phyloP scores from a whole-genome alignment of 2,797 vertebrate genomes.

The Centropyge bicolor region DNA sequence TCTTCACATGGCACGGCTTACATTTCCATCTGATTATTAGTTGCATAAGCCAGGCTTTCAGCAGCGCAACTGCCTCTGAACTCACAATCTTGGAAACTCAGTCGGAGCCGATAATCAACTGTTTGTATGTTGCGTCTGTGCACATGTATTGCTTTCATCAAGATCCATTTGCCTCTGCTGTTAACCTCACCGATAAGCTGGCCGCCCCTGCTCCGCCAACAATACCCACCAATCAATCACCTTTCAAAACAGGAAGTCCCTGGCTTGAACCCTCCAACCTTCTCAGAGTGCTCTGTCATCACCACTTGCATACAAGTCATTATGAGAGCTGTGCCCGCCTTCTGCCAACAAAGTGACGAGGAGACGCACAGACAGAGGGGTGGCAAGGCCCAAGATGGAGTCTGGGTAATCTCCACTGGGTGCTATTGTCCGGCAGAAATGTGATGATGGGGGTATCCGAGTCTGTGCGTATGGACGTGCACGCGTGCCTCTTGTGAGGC shows the following conservation, averaged over 20 bases:
- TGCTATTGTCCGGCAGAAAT: constrained; percentile 65
- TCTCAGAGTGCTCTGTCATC: constrained; percentile 59
- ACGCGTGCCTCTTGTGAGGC: constrained; percentile 11
- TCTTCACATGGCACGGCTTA: constrained; percentile 47
- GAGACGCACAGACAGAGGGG: constrained; percentile 28
- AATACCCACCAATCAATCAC: constrained; percentile 70
- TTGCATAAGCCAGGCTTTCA: constrained; percentile 17
- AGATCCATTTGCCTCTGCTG: constrained; percentile 48
- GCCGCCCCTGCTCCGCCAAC: constrained; percentile 43
- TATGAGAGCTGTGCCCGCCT: constrained; percentile 58
- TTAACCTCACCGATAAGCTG: constrained; percentile 51
- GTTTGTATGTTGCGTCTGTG: background rate
- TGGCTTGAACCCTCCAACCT: constrained; percentile 38
- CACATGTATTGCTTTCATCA: constrained; percentile 49
- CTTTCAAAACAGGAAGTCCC: constrained; percentile 74
- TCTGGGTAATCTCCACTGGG: constrained; percentile 66
- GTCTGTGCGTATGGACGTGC: background rate
- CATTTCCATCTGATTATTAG: constrained; percentile 48
- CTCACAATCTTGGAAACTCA: background rate
- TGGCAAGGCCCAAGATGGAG: constrained; percentile 49
- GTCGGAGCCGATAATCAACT: background rate
- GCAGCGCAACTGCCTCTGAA: background rate
- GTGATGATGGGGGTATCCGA: constrained; percentile 63
- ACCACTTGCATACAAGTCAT: constrained; percentile 44
- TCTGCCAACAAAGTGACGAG: constrained; percentile 50